Evolutionary conservation across 2,888 invertebrate species (phyloP).

Genomic region (Nomada ruficornis): DNA sequence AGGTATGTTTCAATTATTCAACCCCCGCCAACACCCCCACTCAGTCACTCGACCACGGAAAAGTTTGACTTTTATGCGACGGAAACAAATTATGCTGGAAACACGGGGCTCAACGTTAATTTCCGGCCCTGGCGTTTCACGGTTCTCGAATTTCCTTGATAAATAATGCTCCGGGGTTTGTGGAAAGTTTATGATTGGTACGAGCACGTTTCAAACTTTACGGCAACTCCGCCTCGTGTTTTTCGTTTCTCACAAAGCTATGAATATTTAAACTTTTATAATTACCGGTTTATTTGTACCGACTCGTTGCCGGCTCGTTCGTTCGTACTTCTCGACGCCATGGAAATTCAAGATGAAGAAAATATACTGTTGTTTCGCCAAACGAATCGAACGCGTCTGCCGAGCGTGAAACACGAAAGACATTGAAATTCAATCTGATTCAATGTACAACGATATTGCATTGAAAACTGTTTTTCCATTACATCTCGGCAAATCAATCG

Average conservation of each 20-base stretch:
- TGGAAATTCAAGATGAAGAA: conserved; percentile 17
- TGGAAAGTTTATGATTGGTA: conserved; percentile 45
- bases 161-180: conserved; percentile 44
- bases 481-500: neutral
- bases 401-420: neutral
- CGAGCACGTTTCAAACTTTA: conserved; percentile 40
- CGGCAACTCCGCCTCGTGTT: conserved; percentile 33
- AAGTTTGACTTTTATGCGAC: conserved; percentile 48
- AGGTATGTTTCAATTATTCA: conserved; percentile 16
- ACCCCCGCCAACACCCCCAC: no score
- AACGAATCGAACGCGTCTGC: neutral
- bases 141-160: conserved; percentile 50
- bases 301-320: neutral
- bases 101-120: conserved; percentile 37
- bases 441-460: neutral
- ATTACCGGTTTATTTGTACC: conserved; percentile 41
- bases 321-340: conserved; percentile 28
- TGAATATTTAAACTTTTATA: conserved; percentile 53
- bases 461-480: neutral
- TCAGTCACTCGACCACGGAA: neutral
- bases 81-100: conserved; percentile 43
- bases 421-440: neutral
- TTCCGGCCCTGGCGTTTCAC: conserved; percentile 37
- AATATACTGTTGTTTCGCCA: neutral
- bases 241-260: conserved; percentile 45